A percentile compares a stretch with the other conserved stretches of the same genome.
These are phyloP conservation scores for Arvicanthis niloticus DNA, from an alignment of 2,113 vertebrate species.

Conservation along the genomic window DNA sequence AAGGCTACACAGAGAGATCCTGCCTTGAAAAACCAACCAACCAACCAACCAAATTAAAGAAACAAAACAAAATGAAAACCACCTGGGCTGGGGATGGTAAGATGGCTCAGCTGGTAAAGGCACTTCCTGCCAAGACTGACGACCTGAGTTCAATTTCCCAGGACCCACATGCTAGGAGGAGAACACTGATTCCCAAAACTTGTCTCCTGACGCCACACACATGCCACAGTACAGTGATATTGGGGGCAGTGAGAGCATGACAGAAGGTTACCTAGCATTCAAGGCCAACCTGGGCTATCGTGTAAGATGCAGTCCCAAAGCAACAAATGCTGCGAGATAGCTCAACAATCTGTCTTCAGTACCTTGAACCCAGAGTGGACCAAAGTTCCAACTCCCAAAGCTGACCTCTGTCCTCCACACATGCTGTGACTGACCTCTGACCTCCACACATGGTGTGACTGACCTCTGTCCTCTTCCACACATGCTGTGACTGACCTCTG, in stretches of 20 bases:
- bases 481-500: too few relatives aligned
- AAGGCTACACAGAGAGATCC: neutral
- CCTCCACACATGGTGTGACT: too few relatives aligned
- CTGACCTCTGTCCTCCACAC: neutral
- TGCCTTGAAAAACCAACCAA: neutral
- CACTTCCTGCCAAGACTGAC: neutral
- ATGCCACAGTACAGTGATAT: neutral
- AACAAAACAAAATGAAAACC: neutral
- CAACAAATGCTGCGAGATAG: neutral
- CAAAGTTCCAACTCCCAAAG: neutral
- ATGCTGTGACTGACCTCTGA: neutral
- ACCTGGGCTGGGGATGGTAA: neutral
- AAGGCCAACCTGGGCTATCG: neutral
- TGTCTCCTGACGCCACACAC: neutral
- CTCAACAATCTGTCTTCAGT: neutral
- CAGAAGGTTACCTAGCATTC: neutral
- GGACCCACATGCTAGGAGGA: neutral
- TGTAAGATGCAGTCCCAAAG: neutral
- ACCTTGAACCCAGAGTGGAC: neutral
- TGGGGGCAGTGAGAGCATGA: neutral
- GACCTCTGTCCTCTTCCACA: too few relatives aligned
- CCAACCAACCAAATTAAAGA: neutral
- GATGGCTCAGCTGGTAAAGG: neutral
- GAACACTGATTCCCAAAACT: neutral
- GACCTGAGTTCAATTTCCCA: neutral